Evolutionary conservation across 2,797 vertebrate genomes (phyloP), one percentile per base, ranked within the genome.

Genomic region (Pseudocheirus occidentalis): DNA sequence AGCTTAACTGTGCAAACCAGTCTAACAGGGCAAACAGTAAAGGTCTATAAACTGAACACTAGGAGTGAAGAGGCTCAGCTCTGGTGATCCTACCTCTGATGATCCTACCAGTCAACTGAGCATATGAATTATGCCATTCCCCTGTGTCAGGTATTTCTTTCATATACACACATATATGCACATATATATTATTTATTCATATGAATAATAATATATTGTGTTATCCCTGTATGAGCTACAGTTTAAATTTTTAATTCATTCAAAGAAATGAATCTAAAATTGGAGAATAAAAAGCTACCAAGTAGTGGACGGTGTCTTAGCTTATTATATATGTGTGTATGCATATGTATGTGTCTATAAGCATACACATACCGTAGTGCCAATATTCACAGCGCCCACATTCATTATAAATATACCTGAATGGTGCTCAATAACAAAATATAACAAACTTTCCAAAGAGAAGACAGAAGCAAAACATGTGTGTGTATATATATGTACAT

Each of bases 401-500:
- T 7, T 54, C 10, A 54, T 9, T 11, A 54, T 54, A 54, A 54
- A 54, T 54, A 11, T 11, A 53, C 53, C 53, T 53, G 53, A 6
- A 54, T 54, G 53, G 9, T 54, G 10, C 10, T 11, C 53, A 54
- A 54, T 54, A 7, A 54, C 53, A 54, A 54, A 54, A 11, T 11
- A 54, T 54, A 54, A 54, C 53, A 54, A 10, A 54, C 9, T 11
- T 1, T 54, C 53, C 53, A 54, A 10, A 54, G 9, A 54, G 53
- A 54, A 54, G 10, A 11, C 53, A 54, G 53, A 54, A 54, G 53
- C 53, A 54, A 54, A 54, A 54, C 55, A 21, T 21, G 6, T 46
- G 18, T 40, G 0, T n/a, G 0, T 16, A 16, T 13, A 18, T 34
- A n/a, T 16, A 0, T 59, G 7, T 24, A 3, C 24, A 24, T 3